A percentile compares a stretch with the other conserved stretches of the same genome.
phyloP scores from a whole-genome alignment of 2,797 vertebrate genomes.

The Chromobotia macracanthus region DNA sequence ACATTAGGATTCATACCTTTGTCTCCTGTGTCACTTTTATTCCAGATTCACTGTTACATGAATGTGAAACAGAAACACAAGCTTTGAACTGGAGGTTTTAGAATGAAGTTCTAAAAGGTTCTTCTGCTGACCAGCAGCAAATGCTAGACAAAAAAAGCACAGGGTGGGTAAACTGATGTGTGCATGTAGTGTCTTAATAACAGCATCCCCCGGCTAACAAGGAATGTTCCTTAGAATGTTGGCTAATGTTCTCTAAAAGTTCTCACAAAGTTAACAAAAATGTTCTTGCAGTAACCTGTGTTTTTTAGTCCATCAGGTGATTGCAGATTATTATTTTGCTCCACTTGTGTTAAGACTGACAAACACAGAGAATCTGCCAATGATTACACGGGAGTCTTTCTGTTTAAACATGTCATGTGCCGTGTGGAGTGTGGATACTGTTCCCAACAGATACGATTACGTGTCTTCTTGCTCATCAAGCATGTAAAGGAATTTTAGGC shows the following conservation, averaged over 20 bases:
- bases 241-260: too few species aligned
- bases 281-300: too few species aligned
- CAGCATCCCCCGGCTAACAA: too few species aligned
- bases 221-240: too few species aligned
- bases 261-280: too few species aligned
- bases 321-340: constrained; percentile 21
- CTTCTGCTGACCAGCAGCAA: too few species aligned
- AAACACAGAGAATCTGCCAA: constrained; percentile 3
- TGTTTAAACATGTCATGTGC: constrained; percentile 56
- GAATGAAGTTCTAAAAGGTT: too few species aligned
- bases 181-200: neutral
- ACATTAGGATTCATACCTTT: constrained; percentile 53
- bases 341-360: constrained; percentile 6
- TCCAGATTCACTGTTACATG: too few species aligned
- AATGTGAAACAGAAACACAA: too few species aligned
- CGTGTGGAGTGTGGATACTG: constrained; percentile 62
- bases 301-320: neutral
- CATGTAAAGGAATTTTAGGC: constrained; percentile 42
- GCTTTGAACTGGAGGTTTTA: too few species aligned
- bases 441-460: constrained; percentile 76
- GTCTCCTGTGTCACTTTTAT: constrained; percentile 50
- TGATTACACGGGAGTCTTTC: constrained; percentile 52
- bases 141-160: too few species aligned
- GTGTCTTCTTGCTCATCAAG: constrained; percentile 59
- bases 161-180: neutral